phyloP scores from a whole-genome alignment of 2,797 vertebrate genomes.

The Denticeps clupeoides region DNA sequence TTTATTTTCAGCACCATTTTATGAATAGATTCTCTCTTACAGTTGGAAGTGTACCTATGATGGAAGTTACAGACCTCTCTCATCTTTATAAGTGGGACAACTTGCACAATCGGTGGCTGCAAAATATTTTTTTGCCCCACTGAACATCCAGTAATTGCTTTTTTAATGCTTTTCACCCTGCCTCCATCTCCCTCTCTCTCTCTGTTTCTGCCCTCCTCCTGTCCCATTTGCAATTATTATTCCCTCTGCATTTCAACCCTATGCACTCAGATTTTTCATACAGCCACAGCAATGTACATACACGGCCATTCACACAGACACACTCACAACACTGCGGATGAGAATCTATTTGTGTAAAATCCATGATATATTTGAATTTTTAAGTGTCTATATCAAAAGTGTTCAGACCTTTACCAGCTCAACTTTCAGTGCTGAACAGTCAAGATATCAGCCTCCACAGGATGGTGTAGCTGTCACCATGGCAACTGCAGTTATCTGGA shows the following conservation, averaged over 20 bases:
- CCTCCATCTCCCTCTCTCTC: background rate
- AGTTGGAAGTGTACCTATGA: too few relatives aligned
- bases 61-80: too few relatives aligned
- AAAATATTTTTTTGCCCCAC: too few relatives aligned
- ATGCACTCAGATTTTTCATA: conserved; percentile 25
- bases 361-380: background rate
- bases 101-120: too few relatives aligned
- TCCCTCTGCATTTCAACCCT: conserved; percentile 50
- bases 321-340: too few relatives aligned
- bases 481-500: conserved; percentile 47
- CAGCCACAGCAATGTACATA: background rate
- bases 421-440: conserved; percentile 36
- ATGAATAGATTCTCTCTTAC: too few relatives aligned
- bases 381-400: conserved; percentile 28
- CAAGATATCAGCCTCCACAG: conserved; percentile 30
- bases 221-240: conserved; percentile 44
- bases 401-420: conserved; percentile 31
- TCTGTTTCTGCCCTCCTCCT: background rate
- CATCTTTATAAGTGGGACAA: too few relatives aligned
- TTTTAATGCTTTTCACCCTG: background rate
- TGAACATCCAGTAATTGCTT: too few relatives aligned
- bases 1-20: too few relatives aligned
- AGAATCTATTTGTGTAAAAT: too few relatives aligned
- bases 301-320: background rate
- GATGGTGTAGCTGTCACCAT: conserved; percentile 44